Conservation (phyloP, 2,113 vertebrate genomes). For the Erythrocercus mccallii region DNA sequence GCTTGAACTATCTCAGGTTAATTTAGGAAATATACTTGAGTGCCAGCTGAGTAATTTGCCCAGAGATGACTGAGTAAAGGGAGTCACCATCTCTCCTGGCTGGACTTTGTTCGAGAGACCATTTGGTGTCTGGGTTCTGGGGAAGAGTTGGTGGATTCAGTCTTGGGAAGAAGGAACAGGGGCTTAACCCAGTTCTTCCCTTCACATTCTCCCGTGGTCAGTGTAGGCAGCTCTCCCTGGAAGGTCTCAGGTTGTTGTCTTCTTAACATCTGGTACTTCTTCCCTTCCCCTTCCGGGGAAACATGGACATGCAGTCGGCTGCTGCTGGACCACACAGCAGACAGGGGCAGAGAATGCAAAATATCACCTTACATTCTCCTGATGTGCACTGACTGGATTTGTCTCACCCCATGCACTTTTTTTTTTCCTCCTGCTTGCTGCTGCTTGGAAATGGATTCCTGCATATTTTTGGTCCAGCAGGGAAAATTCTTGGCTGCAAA, state of each 20-base stretch:
- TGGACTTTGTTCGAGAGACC: not conserved
- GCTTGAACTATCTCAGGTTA: not conserved
- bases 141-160: fast-evolving
- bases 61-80: not conserved
- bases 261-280: not conserved
- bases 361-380: not conserved
- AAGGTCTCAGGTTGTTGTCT: not conserved
- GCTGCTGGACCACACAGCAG: not conserved
- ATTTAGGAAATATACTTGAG: not conserved
- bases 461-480: constrained; percentile 9
- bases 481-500: constrained; percentile 27
- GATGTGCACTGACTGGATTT: not conserved
- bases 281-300: not conserved
- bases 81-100: not conserved
- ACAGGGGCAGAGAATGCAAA: not conserved
- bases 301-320: fast-evolving
- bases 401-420: not conserved
- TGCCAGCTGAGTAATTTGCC: not conserved
- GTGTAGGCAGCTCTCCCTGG: not conserved
- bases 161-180: not conserved
- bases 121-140: not conserved
- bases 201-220: not conserved
- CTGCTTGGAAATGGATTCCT: not conserved
- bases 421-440: not conserved
- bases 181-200: not conserved